Base-by-base conservation (phyloP, 2,113 vertebrate species). In the Verasper variegatus region DNA sequence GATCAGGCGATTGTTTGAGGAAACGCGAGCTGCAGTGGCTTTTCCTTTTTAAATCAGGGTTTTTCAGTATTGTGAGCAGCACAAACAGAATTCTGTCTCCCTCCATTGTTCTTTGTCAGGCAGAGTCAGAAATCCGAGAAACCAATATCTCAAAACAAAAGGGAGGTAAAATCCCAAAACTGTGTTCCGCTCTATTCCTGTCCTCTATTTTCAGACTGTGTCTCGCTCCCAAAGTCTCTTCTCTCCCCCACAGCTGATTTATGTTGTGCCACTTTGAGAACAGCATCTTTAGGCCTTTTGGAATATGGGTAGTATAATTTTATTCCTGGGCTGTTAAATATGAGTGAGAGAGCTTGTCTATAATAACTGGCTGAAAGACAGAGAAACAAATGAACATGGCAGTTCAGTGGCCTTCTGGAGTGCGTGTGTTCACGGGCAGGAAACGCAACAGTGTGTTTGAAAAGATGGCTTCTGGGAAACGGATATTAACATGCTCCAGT, bases 321-420 rank as follows among this genome's bases (percentile, higher is more conserved):
- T 71, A 86, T 83, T 75, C 67, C 52, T 5, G 56, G 62, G 61
- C 69, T 73, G 64, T 86, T 89, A 87, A 87, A 83, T 26, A 68
- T 74, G 84, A 88, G 71, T 40, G 78, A 84, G 74, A 51, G 82
- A 84, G 71, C 68, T 84, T 69, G 81, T 80, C 67, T 71, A 21
- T 80, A 78, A 89, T 74, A 78, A 83, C 78, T 61, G 40, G 65
- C 83, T 83, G 14, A 82, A 76, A 87, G 74, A 79, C 66, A 74
- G 51, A 72, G 60, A 35, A 52, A 52, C 49, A 69, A 74, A 83
- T 76, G 23, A 80, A 61, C 71, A 73, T 51, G 37, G 24, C 56
- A 64, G 74, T 71, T 68, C 26, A 57, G 63, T 67, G 62, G 68
- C 31, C 47, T 55, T 67, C 77, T 78, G 40, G 35, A 64, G 61